Conservation (phyloP, 2,113 vertebrate genomes). For the Entelurus aequoreus region DNA sequence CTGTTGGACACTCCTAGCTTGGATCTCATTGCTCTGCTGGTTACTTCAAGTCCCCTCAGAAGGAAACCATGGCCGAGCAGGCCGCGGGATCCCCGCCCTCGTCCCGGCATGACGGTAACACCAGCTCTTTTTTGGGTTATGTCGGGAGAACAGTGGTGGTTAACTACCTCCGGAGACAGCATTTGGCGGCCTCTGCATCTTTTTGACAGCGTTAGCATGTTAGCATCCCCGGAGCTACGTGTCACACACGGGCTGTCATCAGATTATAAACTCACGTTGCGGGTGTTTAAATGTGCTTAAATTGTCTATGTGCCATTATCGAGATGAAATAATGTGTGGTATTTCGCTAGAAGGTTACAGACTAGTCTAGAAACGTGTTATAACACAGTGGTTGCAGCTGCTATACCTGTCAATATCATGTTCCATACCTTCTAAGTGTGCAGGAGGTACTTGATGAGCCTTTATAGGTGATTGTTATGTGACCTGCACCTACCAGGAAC, state of each 20-base stretch:
- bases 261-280: constrained; percentile 1
- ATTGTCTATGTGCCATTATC: too few relatives aligned
- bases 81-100: constrained; percentile 66
- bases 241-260: constrained; percentile 41
- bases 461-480: too few relatives aligned
- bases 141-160: neutral
- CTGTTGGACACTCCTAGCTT: constrained; percentile 58
- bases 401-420: too few relatives aligned
- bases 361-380: too few relatives aligned
- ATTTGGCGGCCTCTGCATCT: constrained; percentile 67
- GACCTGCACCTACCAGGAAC: too few relatives aligned
- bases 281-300: neutral
- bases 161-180: neutral
- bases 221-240: constrained; percentile 66
- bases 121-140: constrained; percentile 11
- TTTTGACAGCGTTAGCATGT: constrained; percentile 61
- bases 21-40: constrained; percentile 44
- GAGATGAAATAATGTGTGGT: too few relatives aligned
- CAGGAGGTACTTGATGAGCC: too few relatives aligned
- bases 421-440: too few relatives aligned
- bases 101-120: constrained; percentile 69
- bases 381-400: too few relatives aligned
- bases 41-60: constrained; percentile 32
- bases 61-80: constrained; percentile 74
- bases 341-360: too few relatives aligned